phyloP scores from a whole-genome alignment of 2,113 vertebrate species.

The Labrus mixtus region DNA sequence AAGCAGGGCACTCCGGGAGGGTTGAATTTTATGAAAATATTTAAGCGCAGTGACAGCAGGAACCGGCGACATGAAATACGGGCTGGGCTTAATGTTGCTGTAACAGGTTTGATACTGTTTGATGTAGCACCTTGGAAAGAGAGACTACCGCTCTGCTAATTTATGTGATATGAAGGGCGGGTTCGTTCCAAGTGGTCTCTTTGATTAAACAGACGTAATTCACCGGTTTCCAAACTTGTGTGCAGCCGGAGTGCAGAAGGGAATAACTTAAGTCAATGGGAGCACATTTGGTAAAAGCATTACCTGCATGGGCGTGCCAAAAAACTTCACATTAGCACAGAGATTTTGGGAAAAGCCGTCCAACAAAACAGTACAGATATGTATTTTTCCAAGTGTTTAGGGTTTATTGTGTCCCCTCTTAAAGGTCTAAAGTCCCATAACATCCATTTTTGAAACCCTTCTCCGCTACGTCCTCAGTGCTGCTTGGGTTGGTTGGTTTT shows the following conservation, averaged over 20 bases:
- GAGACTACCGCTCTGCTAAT: neutral
- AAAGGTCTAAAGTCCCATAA: too few relatives aligned
- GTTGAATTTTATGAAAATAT: constrained; percentile 34
- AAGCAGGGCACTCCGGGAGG: neutral
- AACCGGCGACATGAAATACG: constrained; percentile 3
- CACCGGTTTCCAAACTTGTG: constrained; percentile 2
- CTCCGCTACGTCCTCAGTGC: neutral
- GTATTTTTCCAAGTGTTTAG: too few relatives aligned
- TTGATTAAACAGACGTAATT: constrained; percentile 27
- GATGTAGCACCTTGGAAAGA: constrained; percentile 19
- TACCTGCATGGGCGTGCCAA: too few relatives aligned
- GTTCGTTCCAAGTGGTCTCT: constrained; percentile 1
- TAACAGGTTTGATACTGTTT: constrained; percentile 15
- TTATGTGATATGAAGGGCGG: neutral
- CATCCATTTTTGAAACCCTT: neutral
- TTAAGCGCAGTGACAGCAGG: constrained; percentile 30
- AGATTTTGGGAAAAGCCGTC: too few relatives aligned
- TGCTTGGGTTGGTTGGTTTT: too few relatives aligned
- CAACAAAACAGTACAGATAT: too few relatives aligned
- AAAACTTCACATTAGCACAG: too few relatives aligned
- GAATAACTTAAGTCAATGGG: neutral
- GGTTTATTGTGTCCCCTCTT: too few relatives aligned
- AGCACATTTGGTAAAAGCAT: neutral
- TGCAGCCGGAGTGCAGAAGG: neutral
- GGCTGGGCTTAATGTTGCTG: constrained; percentile 2